Conservation (phyloP, 2,797 vertebrate genomes). For the Microctenopoma stevenorrisi region DNA sequence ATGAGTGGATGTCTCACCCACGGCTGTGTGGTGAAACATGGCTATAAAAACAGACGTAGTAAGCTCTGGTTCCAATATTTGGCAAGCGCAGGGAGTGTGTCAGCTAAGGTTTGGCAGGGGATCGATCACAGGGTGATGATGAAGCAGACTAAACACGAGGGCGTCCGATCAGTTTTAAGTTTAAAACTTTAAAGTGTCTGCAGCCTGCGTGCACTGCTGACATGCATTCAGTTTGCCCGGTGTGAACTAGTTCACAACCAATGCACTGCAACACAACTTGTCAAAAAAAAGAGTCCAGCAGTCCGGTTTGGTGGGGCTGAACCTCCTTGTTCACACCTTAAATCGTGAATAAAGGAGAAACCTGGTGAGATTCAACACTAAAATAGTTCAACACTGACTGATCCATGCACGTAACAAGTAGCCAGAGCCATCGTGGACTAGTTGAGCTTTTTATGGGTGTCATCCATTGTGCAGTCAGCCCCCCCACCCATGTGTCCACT, state of each 20-base stretch:
- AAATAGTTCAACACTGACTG: no score
- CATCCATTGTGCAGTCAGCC: conserved; percentile 25
- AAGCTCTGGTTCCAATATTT: conserved; percentile 19
- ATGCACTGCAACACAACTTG: conserved; percentile 11
- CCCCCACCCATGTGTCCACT: conserved; percentile 34
- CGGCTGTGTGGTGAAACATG: conserved; percentile 7
- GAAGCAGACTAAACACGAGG: conserved; percentile 3
- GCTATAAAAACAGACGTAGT: neutral
- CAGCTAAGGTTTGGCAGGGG: neutral
- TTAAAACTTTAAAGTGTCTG: neutral
- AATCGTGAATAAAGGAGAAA: no score
- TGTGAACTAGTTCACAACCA: conserved; percentile 15
- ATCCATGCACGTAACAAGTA: neutral
- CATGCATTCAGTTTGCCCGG: neutral
- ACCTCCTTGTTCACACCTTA: no score
- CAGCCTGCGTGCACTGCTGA: neutral
- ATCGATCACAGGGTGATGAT: neutral
- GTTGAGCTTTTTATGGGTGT: conserved; percentile 31
- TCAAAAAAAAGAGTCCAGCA: neutral
- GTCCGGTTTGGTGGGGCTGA: neutral
- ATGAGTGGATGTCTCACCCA: no score
- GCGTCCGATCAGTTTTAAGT: no score
- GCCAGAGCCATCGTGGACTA: neutral
- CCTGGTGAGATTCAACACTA: no score
- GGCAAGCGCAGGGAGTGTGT: neutral